Conservation (phyloP, 2,888 invertebrate species). For the Drosophila heteroneura region DNA sequence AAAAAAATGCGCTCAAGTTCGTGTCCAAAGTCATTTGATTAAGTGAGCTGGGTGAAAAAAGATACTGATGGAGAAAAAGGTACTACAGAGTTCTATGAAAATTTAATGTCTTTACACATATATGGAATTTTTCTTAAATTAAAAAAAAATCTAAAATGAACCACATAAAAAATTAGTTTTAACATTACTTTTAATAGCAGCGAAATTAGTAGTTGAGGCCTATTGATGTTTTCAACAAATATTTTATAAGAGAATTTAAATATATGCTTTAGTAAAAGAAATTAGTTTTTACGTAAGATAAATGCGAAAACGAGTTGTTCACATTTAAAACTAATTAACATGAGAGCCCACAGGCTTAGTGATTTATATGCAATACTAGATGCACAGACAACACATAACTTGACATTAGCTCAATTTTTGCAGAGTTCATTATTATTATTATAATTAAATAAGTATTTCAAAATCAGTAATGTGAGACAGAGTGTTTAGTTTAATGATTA, state of each 20-base stretch:
- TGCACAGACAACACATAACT: not conserved
- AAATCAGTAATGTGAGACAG: conserved; percentile 9
- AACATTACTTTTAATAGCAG: not conserved
- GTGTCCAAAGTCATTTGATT: conserved; percentile 6
- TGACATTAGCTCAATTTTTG: conserved; percentile 30
- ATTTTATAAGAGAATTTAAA: not conserved
- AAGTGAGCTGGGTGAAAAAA: not conserved
- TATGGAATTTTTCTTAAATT: not conserved
- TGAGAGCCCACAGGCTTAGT: not conserved
- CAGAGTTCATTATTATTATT: not conserved
- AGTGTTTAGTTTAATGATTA: conserved; percentile 16
- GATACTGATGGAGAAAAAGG: not conserved
- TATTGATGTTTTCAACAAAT: not conserved
- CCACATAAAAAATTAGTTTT: not conserved
- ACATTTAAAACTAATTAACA: conserved; percentile 2
- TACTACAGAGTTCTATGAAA: not conserved
- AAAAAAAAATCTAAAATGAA: not conserved
- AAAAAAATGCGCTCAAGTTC: not conserved
- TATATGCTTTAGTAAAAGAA: not conserved
- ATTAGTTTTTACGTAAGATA: not conserved
- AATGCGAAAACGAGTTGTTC: conserved; percentile 1
- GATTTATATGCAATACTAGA: not conserved
- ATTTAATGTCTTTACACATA: not conserved
- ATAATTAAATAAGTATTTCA: not conserved
- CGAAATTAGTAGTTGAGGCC: not conserved